Evolutionary conservation across 2,113 vertebrate species (phyloP).

Genomic region (Microcebus lehilahytsara): DNA sequence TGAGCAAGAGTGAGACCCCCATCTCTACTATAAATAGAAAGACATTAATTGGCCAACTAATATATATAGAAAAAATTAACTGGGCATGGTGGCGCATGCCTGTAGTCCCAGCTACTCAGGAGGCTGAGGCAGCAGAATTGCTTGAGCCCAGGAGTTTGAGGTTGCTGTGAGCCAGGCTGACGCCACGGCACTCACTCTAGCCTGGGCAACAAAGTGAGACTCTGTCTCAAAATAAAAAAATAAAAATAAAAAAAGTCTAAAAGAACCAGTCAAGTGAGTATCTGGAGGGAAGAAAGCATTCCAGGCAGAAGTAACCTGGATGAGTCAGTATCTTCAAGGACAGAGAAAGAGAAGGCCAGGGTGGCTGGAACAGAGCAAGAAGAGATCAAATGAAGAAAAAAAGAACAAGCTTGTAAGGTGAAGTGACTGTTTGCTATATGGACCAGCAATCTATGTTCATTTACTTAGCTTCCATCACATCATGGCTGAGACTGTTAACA

Average conservation of each 20-base stretch:
- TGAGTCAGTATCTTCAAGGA: neutral
- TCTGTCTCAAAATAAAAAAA: no score
- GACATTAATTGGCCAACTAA: no score
- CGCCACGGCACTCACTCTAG: no score
- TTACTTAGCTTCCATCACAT: neutral
- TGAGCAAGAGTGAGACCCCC: no score
- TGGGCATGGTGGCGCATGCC: no score
- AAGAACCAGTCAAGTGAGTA: neutral
- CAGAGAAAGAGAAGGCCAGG: neutral
- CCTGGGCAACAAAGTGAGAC: no score
- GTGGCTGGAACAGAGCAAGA: neutral
- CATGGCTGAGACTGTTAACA: neutral
- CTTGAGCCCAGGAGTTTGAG: no score
- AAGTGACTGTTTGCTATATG: neutral
- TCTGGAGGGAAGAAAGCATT: neutral
- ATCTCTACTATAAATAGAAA: no score
- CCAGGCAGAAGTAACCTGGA: neutral
- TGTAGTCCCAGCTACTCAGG: no score
- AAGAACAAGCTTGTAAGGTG: neutral
- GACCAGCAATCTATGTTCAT: neutral
- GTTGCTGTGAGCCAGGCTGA: no score
- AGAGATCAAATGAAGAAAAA: neutral
- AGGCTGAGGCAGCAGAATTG: no score
- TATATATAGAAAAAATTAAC: no score
- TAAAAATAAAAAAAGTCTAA: neutral